A percentile compares a stretch with the other conserved stretches of the same genome.
These are phyloP conservation scores for Phrynosoma platyrhinos DNA, from an alignment of 2,113 vertebrate species.

Conservation along the genomic window DNA sequence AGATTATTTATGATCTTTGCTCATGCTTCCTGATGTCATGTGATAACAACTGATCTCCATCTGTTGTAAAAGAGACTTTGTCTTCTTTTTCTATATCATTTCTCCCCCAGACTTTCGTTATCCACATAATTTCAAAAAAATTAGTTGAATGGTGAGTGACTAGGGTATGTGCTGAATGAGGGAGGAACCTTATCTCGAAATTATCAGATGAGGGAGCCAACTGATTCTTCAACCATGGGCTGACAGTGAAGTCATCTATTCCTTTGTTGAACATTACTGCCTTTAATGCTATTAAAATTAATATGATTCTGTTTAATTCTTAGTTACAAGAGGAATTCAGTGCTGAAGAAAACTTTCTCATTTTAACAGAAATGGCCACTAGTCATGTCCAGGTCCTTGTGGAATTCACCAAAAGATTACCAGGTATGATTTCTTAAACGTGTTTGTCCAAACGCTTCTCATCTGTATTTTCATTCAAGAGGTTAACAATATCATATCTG, in stretches of 20 bases:
- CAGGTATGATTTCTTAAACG: conserved; percentile 79
- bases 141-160: not conserved
- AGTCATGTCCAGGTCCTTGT: conserved; percentile 96
- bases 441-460: not conserved
- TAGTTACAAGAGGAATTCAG: conserved; percentile 94
- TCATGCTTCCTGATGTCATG: not conserved
- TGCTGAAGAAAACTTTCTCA: conserved; percentile 93
- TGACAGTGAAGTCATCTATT: too few species aligned
- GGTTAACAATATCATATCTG: not conserved
- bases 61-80: not conserved
- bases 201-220: too few species aligned
- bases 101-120: not conserved
- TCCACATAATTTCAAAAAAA: not conserved
- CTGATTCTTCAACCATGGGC: too few species aligned
- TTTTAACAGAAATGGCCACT: conserved; percentile 97
- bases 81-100: not conserved
- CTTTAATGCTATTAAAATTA: too few species aligned
- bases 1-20: not conserved
- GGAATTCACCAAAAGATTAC: conserved; percentile 98
- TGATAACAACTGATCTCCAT: not conserved
- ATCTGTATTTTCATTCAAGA: not conserved
- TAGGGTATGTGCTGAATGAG: too few species aligned
- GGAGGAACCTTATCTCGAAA: too few species aligned
- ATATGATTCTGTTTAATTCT: conserved; percentile 56
- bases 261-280: too few species aligned